Conservation (phyloP, 2,888 invertebrate species). For the Linyphia triangularis region DNA sequence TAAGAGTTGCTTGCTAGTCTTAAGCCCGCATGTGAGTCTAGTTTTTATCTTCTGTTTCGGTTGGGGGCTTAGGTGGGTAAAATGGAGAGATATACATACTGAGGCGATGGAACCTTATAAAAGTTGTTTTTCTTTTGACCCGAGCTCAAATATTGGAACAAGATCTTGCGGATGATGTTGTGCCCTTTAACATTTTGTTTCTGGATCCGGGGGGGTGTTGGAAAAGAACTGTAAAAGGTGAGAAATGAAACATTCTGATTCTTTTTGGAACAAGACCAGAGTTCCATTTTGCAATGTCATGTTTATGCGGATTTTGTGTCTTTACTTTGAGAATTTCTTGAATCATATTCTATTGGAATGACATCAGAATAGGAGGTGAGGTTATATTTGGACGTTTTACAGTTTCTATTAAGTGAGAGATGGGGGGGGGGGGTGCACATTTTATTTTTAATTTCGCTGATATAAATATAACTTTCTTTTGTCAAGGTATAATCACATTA, state of each 20-base stretch:
- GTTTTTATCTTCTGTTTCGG: constrained; percentile 43
- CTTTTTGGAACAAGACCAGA: background rate
- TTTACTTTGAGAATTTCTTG: too few relatives aligned
- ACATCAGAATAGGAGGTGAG: too few relatives aligned
- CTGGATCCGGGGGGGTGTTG: background rate
- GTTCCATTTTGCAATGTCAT: background rate
- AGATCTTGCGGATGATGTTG: constrained; percentile 44
- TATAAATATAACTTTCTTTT: too few relatives aligned
- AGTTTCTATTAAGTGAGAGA: too few relatives aligned
- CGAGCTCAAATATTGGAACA: constrained; percentile 54
- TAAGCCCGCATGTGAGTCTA: constrained; percentile 40
- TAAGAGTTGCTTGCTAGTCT: constrained; percentile 9
- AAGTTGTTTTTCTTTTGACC: constrained; percentile 29
- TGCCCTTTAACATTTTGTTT: constrained; percentile 32
- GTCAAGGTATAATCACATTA: too few relatives aligned
- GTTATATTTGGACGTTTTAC: too few relatives aligned
- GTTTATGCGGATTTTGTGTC: background rate
- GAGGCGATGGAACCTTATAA: background rate
- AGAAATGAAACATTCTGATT: background rate
- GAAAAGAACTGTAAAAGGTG: background rate
- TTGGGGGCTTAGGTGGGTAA: constrained; percentile 28
- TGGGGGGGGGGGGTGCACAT: too few relatives aligned
- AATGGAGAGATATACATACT: constrained; percentile 21
- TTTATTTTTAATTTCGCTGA: too few relatives aligned
- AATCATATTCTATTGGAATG: too few relatives aligned